Evolutionary conservation across 2,797 vertebrate genomes (phyloP).

Genomic region (Chanos chanos): DNA sequence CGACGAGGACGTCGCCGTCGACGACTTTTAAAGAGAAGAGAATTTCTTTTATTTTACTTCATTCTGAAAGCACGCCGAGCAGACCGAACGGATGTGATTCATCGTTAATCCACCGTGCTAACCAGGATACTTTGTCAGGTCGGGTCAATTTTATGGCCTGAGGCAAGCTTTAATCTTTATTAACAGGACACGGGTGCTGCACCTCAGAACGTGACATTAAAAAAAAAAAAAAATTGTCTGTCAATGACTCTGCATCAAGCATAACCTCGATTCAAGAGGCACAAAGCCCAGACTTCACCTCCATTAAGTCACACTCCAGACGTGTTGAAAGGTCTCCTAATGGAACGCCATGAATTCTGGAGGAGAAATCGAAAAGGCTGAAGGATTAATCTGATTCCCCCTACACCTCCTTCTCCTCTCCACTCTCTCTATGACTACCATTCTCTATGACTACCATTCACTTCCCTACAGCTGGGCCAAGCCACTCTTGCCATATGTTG

Average conservation of each 20-base stretch:
- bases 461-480: no score
- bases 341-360: conserved; percentile 14
- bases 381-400: conserved; percentile 18
- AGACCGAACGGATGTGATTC: no score
- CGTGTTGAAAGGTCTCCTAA: conserved; percentile 16
- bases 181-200: no score
- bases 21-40: no score
- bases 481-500: neutral
- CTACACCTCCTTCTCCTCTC: neutral
- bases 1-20: no score
- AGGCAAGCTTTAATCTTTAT: no score
- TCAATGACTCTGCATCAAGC: conserved; percentile 24
- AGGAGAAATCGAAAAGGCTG: conserved; percentile 22
- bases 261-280: conserved; percentile 11
- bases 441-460: neutral
- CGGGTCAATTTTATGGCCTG: no score
- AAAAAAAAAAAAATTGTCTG: conserved; percentile 7
- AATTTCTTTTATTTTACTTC: no score
- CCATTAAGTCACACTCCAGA: conserved; percentile 26
- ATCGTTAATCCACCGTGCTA: no score
- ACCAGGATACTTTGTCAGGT: no score
- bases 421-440: neutral
- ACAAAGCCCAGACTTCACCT: conserved; percentile 15
- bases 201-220: neutral
- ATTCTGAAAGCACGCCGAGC: no score